Base-by-base conservation (phyloP, 2,888 invertebrate species). In the Balanococcus diminutus region DNA sequence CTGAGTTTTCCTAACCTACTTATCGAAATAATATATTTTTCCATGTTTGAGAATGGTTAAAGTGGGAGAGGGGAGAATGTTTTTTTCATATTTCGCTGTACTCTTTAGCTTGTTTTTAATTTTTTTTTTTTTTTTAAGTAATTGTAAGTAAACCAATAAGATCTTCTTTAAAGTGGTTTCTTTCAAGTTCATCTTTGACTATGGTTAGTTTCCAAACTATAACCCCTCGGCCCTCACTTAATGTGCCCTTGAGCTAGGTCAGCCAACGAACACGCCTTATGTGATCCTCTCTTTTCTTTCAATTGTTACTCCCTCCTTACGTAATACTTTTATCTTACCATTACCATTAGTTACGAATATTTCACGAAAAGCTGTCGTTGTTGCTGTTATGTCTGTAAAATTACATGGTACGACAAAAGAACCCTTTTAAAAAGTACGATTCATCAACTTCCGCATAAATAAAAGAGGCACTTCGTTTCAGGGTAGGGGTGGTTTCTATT, bases 161-260 rank as follows among this genome's bases (percentile, higher is more conserved):
- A n/a, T n/a, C n/a, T n/a, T n/a, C n/a, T n/a, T n/a, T n/a, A n/a
- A n/a, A n/a, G n/a, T n/a, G n/a, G n/a, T n/a, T n/a, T n/a, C n/a
- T n/a, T n/a, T n/a, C n/a, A n/a, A n/a, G n/a, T n/a, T n/a, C n/a
- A n/a, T n/a, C n/a, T n/a, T n/a, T n/a, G n/a, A n/a, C n/a, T n/a
- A n/a, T n/a, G n/a, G n/a, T n/a, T n/a, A n/a, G n/a, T n/a, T n/a
- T n/a, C n/a, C n/a, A n/a, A n/a, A n/a, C n/a, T n/a, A n/a, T n/a
- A n/a, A n/a, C n/a, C n/a, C n/a, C n/a, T n/a, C n/a, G n/a, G n/a
- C n/a, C n/a, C n/a, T n/a, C n/a, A n/a, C n/a, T n/a, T n/a, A 67
- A 28, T 2, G n/a, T 75, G 75, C 32, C 75, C 75, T 75, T 75
- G 75, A 75, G 75, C 75, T 75, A 75, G 75, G 32, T 75, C 75